phyloP scores from a whole-genome alignment of 2,888 invertebrate genomes.

The Scaptomyza tumidula region DNA sequence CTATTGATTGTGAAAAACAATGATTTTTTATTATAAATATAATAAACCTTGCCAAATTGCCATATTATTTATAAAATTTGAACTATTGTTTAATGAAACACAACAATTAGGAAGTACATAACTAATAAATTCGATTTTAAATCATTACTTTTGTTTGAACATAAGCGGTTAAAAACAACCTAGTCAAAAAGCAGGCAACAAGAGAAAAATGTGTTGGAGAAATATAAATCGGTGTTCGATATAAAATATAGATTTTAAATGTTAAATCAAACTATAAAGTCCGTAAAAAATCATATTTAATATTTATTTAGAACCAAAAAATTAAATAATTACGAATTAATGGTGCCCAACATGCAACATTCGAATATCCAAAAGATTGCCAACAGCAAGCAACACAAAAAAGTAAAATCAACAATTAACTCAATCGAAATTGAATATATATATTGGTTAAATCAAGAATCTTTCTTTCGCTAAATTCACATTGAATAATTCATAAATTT shows the following conservation, averaged over 20 bases:
- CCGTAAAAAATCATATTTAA: too few relatives aligned
- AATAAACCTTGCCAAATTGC: not conserved
- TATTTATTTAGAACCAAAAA: not conserved
- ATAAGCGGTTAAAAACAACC: constrained; percentile 4
- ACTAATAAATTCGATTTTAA: constrained; percentile 1
- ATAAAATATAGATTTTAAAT: too few relatives aligned
- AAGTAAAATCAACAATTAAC: not conserved
- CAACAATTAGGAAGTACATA: not conserved
- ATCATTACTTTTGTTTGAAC: constrained; percentile 1
- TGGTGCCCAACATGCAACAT: not conserved
- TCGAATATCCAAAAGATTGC: not conserved
- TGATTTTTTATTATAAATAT: constrained; percentile 15
- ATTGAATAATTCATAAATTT: not conserved
- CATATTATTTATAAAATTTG: not conserved
- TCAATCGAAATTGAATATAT: too few relatives aligned
- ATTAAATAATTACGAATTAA: not conserved
- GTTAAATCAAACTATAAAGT: not conserved
- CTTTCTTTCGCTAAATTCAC: too few relatives aligned
- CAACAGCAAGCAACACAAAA: not conserved
- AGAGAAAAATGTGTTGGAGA: not conserved
- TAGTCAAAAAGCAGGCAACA: not conserved
- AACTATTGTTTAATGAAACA: constrained; percentile 4
- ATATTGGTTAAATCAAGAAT: too few relatives aligned
- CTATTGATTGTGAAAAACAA: constrained; percentile 1
- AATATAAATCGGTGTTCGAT: not conserved